Conservation (phyloP, 2,888 invertebrate genomes). For the Coelopa pilipes region DNA sequence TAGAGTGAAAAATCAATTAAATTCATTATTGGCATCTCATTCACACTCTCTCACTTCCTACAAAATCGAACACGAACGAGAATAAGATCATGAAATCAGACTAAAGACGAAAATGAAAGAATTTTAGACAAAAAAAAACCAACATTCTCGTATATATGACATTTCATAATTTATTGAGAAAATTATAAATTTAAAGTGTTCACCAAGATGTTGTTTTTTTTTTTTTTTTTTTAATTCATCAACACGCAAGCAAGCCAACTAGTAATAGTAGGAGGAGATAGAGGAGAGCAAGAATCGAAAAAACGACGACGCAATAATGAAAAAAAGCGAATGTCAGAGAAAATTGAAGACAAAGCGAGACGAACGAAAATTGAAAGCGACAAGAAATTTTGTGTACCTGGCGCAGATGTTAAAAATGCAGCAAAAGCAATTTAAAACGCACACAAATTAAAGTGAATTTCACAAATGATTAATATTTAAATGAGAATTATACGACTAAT, state of each 20-base stretch:
- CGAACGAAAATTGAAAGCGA: constrained; percentile 23
- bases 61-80: background rate
- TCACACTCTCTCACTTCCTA: too few relatives aligned
- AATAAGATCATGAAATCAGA: constrained; percentile 8
- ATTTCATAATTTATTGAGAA: too few relatives aligned
- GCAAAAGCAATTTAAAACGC: constrained; percentile 5
- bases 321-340: constrained; percentile 21
- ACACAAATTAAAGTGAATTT: too few relatives aligned
- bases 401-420: constrained; percentile 31
- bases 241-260: constrained; percentile 17
- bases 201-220: too few relatives aligned
- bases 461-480: too few relatives aligned
- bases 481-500: too few relatives aligned
- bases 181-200: too few relatives aligned
- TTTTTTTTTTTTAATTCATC: too few relatives aligned
- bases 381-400: constrained; percentile 30
- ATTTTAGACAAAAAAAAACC: too few relatives aligned
- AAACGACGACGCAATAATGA: constrained; percentile 26
- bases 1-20: constrained; percentile 8
- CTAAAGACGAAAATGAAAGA: background rate
- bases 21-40: background rate
- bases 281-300: background rate
- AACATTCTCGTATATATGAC: too few relatives aligned
- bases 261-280: background rate
- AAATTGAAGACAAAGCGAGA: constrained; percentile 19